phyloP scores from a whole-genome alignment of 2,888 invertebrate species.

The Dasysyrphus tricinctus region DNA sequence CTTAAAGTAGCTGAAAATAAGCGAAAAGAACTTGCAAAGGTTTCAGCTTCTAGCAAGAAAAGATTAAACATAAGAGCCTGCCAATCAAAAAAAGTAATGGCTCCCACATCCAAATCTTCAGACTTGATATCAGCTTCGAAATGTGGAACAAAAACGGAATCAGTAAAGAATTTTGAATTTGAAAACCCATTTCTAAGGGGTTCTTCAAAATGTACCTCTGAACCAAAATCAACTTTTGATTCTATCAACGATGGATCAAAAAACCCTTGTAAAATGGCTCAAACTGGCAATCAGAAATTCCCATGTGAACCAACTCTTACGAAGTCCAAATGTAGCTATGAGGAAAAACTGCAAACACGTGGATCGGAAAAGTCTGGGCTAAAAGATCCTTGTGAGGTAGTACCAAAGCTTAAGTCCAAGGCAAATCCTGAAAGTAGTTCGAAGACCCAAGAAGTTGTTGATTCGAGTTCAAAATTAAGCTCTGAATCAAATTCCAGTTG shows the following conservation, averaged over 20 bases:
- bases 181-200: neutral
- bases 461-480: too few relatives aligned
- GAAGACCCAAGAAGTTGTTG: too few relatives aligned
- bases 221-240: neutral
- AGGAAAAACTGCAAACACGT: neutral
- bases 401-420: neutral
- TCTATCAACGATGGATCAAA: neutral
- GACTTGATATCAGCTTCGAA: neutral
- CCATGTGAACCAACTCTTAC: too few relatives aligned
- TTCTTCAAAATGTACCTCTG: neutral
- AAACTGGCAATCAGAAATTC: neutral
- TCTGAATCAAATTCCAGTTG: too few relatives aligned
- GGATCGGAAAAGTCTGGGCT: neutral
- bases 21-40: neutral
- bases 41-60: neutral
- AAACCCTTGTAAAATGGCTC: neutral
- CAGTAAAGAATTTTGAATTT: neutral
- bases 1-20: slow-evolving; percentile 10
- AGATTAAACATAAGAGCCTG: neutral
- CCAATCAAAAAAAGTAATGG: neutral
- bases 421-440: too few relatives aligned
- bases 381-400: neutral
- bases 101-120: neutral
- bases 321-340: neutral
- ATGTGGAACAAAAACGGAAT: neutral